Base-by-base conservation (phyloP, 2,888 invertebrate genomes). In the Callinectes sapidus region DNA sequence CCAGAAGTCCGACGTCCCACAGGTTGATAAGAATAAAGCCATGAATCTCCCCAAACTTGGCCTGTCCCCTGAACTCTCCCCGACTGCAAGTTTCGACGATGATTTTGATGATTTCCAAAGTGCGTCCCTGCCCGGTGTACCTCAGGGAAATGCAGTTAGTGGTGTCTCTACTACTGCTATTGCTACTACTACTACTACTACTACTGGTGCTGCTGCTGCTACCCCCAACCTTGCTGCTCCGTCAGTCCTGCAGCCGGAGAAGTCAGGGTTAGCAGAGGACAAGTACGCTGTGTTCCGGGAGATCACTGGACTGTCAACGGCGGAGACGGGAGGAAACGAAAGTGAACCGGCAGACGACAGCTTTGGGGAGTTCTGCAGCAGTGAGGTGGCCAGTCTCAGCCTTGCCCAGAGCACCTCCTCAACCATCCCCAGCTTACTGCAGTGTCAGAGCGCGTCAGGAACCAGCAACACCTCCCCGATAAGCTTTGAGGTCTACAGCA, bases 31-130 rank as follows among this genome's bases (percentile, higher is more conserved):
- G 32, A 87, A 87, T 16, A 94, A 94, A 35, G 86, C 66, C 42
- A 94, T 94, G 94, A 94, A 94, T 42, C 91, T 94, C 14, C 94
- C 94, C 10, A 89, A 94, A 28, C 89, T 94, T 13, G 94, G 94
- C 0, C 89, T 71, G 61, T 94, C 94, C 66, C 94, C 94, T 18
- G 92, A 94, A 90, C 66, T 77, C 28, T 94, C 94, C 39, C 94
- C 94, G 3, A 92, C 89, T 35, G 66, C 87, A 2, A 94, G 94
- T 81, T 94, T 91, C 89, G 94, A 94, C 23, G 91, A 94, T 39
- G 81, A 92, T 6, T 87, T 77, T 35, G 92, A 94, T 91, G 94
- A 94, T 89, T 93, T 93, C 61, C 93, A 93, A 86, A 93, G 93
- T 87, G 93, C 93, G 16, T 39, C 42, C 32, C 18, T 86, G 39